These are phyloP conservation scores for Saimiri boliviensis DNA, from an alignment of 2,113 vertebrate genomes.

Conservation along the genomic window DNA sequence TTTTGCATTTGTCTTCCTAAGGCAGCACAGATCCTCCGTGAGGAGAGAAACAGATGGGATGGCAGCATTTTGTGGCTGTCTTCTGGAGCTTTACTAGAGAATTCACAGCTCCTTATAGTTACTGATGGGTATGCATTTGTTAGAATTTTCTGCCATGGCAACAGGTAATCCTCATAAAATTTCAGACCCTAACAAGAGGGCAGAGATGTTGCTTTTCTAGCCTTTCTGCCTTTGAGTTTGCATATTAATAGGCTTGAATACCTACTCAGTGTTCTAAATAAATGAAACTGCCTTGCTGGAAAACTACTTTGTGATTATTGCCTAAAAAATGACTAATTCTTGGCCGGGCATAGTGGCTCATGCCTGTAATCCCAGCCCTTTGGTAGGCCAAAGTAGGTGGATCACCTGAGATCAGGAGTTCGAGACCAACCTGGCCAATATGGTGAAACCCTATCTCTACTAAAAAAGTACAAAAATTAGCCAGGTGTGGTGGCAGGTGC, in stretches of 20 bases:
- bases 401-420: too few species aligned
- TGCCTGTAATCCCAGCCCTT: too few species aligned
- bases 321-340: neutral
- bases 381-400: too few species aligned
- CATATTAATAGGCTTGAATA: conserved; percentile 32
- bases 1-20: conserved; percentile 31
- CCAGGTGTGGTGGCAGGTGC: too few species aligned
- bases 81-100: conserved; percentile 49
- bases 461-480: too few species aligned
- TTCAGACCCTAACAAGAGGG: conserved; percentile 33
- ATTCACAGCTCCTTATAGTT: neutral
- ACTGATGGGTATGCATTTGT: neutral
- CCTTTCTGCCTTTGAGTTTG: conserved; percentile 22
- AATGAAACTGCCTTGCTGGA: conserved; percentile 45
- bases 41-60: conserved; percentile 36
- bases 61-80: neutral
- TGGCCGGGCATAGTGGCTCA: too few species aligned
- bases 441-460: too few species aligned
- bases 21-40: neutral
- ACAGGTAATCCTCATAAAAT: conserved; percentile 65
- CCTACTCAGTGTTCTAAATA: conserved; percentile 29
- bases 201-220: neutral
- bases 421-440: too few species aligned
- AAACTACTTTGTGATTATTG: conserved; percentile 16
- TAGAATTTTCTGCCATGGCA: conserved; percentile 58